A percentile compares a stretch with the other conserved stretches of the same genome.
Conservation (phyloP, 2,797 vertebrate genomes). For the Rhinatrema bivittatum region DNA sequence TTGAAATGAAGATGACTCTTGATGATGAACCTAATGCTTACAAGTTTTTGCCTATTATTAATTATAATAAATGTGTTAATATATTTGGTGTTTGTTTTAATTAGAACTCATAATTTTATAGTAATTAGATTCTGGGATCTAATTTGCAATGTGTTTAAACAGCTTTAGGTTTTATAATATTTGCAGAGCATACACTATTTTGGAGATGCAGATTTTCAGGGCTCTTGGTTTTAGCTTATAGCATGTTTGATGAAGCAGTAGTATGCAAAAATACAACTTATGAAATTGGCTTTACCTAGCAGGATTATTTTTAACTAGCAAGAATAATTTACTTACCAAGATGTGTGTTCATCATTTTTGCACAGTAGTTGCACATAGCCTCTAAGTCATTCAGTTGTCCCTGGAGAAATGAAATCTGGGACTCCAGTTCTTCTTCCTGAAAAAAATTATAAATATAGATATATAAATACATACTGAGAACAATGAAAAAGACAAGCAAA, state of each 20-base stretch:
- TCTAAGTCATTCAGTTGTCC: conserved; percentile 95
- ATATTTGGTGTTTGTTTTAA: too few species aligned
- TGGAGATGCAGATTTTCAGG: too few species aligned
- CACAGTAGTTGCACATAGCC: conserved; percentile 97
- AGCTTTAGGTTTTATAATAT: too few species aligned
- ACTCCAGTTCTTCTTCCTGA: conserved; percentile 90
- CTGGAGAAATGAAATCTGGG: conserved; percentile 91
- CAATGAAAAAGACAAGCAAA: neutral
- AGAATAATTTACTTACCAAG: conserved; percentile 93
- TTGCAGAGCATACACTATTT: too few species aligned
- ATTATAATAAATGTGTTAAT: too few species aligned
- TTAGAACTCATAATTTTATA: too few species aligned
- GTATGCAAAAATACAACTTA: fast-evolving
- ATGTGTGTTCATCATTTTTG: conserved; percentile 92
- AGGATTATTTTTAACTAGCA: too few species aligned
- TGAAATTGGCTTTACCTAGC: fast-evolving
- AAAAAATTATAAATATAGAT: conserved; percentile 12
- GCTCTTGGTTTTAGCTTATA: neutral
- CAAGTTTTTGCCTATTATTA: too few species aligned
- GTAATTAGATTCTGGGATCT: too few species aligned
- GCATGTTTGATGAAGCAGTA: neutral
- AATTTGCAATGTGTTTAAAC: too few species aligned
- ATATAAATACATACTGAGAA: neutral
- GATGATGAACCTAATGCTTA: too few species aligned
- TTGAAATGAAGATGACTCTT: too few species aligned